phyloP scores from a whole-genome alignment of 1,140 invertebrate species.

The Saccostrea cuccullata region DNA sequence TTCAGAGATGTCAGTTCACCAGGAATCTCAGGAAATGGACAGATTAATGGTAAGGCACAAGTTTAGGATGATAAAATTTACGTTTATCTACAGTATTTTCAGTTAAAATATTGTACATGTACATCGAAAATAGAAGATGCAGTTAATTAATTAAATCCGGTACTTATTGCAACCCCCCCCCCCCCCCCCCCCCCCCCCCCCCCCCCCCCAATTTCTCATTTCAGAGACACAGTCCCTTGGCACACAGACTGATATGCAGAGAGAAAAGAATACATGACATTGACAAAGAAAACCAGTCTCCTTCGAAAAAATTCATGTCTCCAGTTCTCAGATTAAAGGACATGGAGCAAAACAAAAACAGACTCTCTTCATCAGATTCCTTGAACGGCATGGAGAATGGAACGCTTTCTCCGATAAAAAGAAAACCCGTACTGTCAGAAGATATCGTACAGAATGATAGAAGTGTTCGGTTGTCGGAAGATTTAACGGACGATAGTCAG shows the following conservation, averaged over 20 bases:
- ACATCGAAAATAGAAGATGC: too few species aligned
- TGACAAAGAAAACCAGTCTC: background rate
- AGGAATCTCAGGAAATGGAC: conserved; percentile 3
- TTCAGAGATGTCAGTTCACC: background rate
- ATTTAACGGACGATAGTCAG: conserved; percentile 3
- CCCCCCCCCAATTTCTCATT: background rate
- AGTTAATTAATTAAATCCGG: too few species aligned
- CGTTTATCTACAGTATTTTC: too few species aligned
- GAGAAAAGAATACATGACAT: background rate
- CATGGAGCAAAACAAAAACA: background rate
- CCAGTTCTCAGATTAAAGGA: background rate
- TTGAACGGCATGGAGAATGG: background rate
- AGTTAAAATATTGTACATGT: too few species aligned
- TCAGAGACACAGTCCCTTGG: conserved; percentile 1
- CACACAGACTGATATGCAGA: background rate
- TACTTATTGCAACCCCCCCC: too few species aligned
- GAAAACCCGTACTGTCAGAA: background rate
- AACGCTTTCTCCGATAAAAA: background rate
- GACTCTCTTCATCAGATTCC: background rate
- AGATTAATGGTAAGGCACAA: conserved; percentile 9
- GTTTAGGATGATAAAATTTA: too few species aligned
- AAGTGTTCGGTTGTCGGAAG: background rate
- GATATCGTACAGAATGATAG: background rate
- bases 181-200: too few species aligned
- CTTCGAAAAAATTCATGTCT: background rate